Percentiles rank a stretch among this genome's conserved stretches.
phyloP scores from a whole-genome alignment of 35 echinoderm and acorn worm genomes.

The Strongylocentrotus purpuratus region DNA sequence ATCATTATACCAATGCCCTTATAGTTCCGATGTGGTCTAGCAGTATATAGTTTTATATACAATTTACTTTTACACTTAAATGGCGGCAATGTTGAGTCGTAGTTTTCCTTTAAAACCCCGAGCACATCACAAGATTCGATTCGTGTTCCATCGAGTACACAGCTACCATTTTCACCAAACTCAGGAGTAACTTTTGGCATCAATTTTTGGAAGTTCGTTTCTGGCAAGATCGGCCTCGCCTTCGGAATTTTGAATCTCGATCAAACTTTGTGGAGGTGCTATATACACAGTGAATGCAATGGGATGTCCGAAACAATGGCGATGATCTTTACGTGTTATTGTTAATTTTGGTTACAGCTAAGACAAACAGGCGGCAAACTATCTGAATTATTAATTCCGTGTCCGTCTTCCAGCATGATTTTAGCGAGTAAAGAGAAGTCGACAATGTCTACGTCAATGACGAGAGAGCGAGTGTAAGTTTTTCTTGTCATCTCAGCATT shows the following conservation, averaged over 20 bases:
- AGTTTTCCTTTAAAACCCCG: neutral
- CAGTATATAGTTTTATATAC: neutral
- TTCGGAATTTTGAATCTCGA: too few relatives aligned
- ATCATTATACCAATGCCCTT: neutral
- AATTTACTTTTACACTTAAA: neutral
- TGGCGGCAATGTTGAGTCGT: neutral
- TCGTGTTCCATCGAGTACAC: too few relatives aligned
- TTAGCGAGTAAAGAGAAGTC: neutral
- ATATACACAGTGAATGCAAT: too few relatives aligned
- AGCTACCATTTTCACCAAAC: neutral
- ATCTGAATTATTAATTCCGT: neutral
- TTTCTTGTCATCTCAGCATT: too few relatives aligned
- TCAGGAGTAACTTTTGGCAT: neutral
- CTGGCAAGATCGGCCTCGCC: too few relatives aligned
- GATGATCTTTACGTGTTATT: too few relatives aligned
- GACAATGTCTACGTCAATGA: neutral
- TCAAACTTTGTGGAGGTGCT: too few relatives aligned
- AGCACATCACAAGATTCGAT: neutral
- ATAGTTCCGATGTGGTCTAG: neutral
- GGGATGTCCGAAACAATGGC: too few relatives aligned
- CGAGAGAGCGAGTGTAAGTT: neutral
- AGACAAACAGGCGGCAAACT: neutral
- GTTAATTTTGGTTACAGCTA: neutral
- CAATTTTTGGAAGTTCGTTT: neutral
- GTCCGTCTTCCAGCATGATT: neutral